A percentile compares a stretch with the other conserved stretches of the same genome.
phyloP scores from a whole-genome alignment of 1,140 invertebrate genomes.

The Melipona quadrifasciata region DNA sequence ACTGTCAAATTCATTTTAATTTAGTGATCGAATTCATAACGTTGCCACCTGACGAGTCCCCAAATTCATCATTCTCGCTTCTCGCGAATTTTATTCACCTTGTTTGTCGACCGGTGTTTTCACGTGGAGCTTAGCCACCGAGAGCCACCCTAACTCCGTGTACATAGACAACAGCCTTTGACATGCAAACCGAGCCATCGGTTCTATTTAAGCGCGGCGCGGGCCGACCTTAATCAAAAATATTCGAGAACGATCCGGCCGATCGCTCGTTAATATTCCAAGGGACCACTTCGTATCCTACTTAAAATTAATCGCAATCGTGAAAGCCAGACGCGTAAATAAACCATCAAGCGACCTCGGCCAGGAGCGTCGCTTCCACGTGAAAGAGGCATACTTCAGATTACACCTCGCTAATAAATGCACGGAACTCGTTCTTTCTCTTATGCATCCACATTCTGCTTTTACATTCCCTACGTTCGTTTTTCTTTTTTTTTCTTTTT shows the following conservation, averaged over 20 bases:
- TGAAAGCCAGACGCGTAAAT: background rate
- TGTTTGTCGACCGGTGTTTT: background rate
- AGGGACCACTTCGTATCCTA: background rate
- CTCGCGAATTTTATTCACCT: too few relatives aligned
- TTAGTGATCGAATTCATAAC: too few relatives aligned
- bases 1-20: too few relatives aligned
- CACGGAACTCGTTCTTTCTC: background rate
- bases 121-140: background rate
- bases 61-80: too few relatives aligned
- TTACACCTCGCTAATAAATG: background rate
- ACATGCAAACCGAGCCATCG: background rate
- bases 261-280: constrained; percentile 10
- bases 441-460: background rate
- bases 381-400: background rate
- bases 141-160: background rate
- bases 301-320: constrained; percentile 7
- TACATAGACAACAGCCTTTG: background rate
- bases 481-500: background rate
- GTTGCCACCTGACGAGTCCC: too few relatives aligned
- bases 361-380: background rate
- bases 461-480: background rate
- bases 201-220: background rate
- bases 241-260: background rate
- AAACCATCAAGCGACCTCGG: background rate
- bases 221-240: background rate